Evolutionary conservation across 92 coral and sea anemone species (phyloP).

Genomic region (Epizoanthus ramosus): DNA sequence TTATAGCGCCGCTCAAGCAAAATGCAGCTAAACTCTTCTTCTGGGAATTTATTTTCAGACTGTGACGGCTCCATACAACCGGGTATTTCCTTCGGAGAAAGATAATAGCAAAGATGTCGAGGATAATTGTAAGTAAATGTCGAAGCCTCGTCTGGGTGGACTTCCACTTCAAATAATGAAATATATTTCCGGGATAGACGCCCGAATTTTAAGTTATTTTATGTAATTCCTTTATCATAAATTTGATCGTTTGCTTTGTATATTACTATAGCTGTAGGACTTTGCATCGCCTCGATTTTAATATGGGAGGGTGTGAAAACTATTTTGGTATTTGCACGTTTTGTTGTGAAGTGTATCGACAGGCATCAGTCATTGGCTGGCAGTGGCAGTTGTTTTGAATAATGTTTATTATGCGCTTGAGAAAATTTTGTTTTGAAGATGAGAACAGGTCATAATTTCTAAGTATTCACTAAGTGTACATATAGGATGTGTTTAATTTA

Average conservation of each 20-base stretch:
- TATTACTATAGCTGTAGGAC: neutral
- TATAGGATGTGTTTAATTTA: too few relatives aligned
- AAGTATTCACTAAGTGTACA: neutral
- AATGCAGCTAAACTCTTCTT: slow-evolving; percentile 3
- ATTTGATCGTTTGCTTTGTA: neutral
- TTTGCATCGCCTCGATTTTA: neutral
- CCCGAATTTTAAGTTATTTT: neutral
- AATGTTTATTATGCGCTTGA: neutral
- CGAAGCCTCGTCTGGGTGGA: neutral
- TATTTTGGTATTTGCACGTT: slow-evolving; percentile 6
- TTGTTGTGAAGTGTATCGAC: neutral
- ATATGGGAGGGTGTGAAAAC: neutral
- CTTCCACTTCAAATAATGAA: neutral
- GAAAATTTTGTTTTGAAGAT: slow-evolving; percentile 23
- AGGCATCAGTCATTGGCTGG: slow-evolving; percentile 16
- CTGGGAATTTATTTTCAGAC: slow-evolving; percentile 53
- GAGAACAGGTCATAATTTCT: slow-evolving; percentile 13
- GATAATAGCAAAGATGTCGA: slow-evolving; percentile 92
- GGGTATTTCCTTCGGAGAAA: slow-evolving; percentile 94
- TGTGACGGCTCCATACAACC: slow-evolving; percentile 85
- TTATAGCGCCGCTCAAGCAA: neutral
- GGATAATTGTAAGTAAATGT: slow-evolving; percentile 87
- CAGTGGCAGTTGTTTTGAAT: neutral
- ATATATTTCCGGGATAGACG: slow-evolving; percentile 41
- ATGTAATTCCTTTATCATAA: neutral